Evolutionary conservation across 2,113 vertebrate species (phyloP).

Genomic region (Alethe castanea): DNA sequence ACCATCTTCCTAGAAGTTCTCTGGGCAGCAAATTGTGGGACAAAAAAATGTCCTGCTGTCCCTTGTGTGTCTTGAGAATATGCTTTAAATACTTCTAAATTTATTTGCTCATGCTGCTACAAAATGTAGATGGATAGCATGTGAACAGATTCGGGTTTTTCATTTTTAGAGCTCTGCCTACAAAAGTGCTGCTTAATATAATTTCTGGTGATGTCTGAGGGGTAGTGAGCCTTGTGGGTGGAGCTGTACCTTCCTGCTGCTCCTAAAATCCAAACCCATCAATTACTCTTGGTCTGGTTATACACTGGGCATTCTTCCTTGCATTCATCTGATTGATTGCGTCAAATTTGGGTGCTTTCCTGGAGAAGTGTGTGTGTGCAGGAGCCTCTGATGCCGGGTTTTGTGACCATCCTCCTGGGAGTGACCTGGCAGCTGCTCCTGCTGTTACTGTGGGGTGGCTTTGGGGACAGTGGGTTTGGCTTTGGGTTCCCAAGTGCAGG

Average conservation of each 20-base stretch:
- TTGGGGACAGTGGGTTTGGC: background rate
- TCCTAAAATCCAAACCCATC: background rate
- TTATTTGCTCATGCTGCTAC: background rate
- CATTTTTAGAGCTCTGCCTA: background rate
- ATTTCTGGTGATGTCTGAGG: background rate
- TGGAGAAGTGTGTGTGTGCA: background rate
- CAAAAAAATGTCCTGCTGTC: background rate
- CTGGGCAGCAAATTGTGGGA: background rate
- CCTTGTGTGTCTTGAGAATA: background rate
- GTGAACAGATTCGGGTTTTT: background rate
- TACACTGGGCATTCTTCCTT: background rate
- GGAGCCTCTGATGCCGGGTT: accelerated
- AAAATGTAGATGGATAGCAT: background rate
- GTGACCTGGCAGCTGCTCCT: accelerated
- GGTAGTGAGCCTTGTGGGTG: background rate
- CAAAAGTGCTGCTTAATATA: background rate
- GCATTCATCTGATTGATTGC: background rate
- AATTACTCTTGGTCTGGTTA: background rate
- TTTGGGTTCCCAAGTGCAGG: background rate
- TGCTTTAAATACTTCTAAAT: background rate
- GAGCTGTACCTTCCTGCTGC: background rate
- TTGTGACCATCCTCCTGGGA: accelerated
- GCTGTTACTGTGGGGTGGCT: accelerated
- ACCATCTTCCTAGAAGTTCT: background rate
- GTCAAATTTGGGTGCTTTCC: accelerated